Conservation (phyloP, 2,888 invertebrate genomes). For the Drosophila colorata region DNA sequence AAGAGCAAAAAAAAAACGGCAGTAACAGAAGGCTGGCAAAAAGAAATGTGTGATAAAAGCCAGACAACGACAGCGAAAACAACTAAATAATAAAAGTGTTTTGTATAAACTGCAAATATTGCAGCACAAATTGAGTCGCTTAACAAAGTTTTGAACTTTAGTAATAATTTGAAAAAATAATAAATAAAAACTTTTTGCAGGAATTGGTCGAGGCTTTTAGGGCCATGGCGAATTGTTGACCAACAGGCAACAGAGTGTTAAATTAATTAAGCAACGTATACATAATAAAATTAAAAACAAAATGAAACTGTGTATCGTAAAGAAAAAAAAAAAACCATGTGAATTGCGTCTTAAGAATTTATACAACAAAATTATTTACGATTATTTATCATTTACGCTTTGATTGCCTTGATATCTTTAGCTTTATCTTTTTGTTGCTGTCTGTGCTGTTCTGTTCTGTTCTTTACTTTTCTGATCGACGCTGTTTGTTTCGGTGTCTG, state of each 20-base stretch:
- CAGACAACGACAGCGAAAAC: constrained; percentile 8
- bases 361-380: constrained; percentile 60
- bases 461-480: constrained; percentile 19
- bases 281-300: constrained; percentile 1
- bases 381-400: constrained; percentile 76
- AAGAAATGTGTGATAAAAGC: constrained; percentile 49
- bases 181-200: constrained; percentile 10
- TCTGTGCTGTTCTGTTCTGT: not conserved
- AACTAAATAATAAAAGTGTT: constrained; percentile 9
- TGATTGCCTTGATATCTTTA: constrained; percentile 58
- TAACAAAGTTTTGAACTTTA: constrained; percentile 28
- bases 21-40: constrained; percentile 17
- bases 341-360: constrained; percentile 62
- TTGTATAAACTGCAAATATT: constrained; percentile 28
- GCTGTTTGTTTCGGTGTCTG: not conserved
- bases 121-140: constrained; percentile 34
- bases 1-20: constrained; percentile 25
- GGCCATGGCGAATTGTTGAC: constrained; percentile 25
- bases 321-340: not conserved
- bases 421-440: constrained; percentile 32
- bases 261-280: constrained; percentile 22
- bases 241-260: constrained; percentile 2
- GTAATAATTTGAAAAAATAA: constrained; percentile 24
- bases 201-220: constrained; percentile 5
- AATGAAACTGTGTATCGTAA: not conserved